Conservation (phyloP, 2,113 vertebrate species). For the Dermatemys mawii region DNA sequence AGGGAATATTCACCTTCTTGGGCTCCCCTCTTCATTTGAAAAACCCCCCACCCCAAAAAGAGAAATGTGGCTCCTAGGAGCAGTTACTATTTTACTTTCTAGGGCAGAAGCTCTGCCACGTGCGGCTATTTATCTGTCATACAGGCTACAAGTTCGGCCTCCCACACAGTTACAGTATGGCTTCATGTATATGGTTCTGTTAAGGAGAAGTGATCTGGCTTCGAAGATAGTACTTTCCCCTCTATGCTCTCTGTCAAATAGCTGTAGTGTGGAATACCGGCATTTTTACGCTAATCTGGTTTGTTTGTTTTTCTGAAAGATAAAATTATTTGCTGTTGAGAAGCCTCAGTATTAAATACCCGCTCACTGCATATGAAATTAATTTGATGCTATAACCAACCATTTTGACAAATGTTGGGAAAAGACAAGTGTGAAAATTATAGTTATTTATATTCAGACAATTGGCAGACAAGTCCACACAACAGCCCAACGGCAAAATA, state of each 20-base stretch:
- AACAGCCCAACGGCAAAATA: constrained; percentile 71
- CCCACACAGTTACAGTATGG: rapidly evolving
- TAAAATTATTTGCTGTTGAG: constrained; percentile 18
- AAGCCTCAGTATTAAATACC: constrained; percentile 42
- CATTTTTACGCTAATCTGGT: background rate
- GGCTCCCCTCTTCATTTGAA: background rate
- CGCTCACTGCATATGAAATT: constrained; percentile 58
- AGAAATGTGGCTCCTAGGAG: background rate
- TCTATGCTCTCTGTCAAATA: background rate
- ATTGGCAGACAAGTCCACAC: constrained; percentile 67
- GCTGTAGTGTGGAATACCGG: background rate
- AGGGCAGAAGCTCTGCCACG: background rate
- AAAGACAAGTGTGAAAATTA: constrained; percentile 77
- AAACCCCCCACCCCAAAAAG: background rate
- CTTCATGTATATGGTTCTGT: background rate
- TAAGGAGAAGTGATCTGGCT: background rate
- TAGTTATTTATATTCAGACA: constrained; percentile 79
- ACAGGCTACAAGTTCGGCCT: rapidly evolving
- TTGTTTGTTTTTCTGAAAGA: background rate
- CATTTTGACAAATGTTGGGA: constrained; percentile 63
- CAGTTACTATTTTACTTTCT: background rate
- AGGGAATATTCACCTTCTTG: rapidly evolving
- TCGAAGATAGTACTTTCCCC: rapidly evolving
- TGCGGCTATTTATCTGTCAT: rapidly evolving
- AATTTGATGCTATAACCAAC: constrained; percentile 62